Evolutionary conservation across 2,888 invertebrate genomes (phyloP).

Genomic region (Apodemia hepburni): DNA sequence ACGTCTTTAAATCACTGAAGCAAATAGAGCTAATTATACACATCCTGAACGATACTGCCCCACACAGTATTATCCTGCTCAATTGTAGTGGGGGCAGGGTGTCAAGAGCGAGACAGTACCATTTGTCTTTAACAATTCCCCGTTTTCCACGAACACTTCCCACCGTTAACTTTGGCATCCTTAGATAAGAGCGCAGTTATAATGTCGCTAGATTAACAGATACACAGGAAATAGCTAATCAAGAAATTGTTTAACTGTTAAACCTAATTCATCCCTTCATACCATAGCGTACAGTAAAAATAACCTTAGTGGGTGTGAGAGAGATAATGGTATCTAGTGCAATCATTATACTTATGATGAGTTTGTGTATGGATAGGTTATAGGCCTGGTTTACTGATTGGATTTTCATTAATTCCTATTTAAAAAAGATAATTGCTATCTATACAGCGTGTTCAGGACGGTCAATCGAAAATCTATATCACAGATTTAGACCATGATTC

Average conservation of each 20-base stretch:
- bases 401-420: too few relatives aligned
- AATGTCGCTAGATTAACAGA: constrained; percentile 19
- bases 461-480: too few relatives aligned
- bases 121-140: constrained; percentile 26
- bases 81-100: constrained; percentile 36
- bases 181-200: constrained; percentile 20
- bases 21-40: constrained; percentile 36
- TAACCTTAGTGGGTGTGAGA: not conserved
- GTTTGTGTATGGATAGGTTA: too few relatives aligned
- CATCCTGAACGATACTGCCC: constrained; percentile 33
- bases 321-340: not conserved
- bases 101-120: constrained; percentile 31
- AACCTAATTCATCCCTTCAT: constrained; percentile 9
- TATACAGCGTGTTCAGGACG: too few relatives aligned
- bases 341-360: not conserved
- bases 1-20: constrained; percentile 34
- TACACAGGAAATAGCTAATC: constrained; percentile 14
- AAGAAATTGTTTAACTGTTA: constrained; percentile 16
- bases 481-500: too few relatives aligned
- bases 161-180: constrained; percentile 23
- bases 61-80: constrained; percentile 25
- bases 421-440: not conserved
- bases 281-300: constrained; percentile 24
- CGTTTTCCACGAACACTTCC: constrained; percentile 28
- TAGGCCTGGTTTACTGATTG: too few relatives aligned